Conservation (phyloP, 2,888 invertebrate species). For the Priocnemis perturbator region DNA sequence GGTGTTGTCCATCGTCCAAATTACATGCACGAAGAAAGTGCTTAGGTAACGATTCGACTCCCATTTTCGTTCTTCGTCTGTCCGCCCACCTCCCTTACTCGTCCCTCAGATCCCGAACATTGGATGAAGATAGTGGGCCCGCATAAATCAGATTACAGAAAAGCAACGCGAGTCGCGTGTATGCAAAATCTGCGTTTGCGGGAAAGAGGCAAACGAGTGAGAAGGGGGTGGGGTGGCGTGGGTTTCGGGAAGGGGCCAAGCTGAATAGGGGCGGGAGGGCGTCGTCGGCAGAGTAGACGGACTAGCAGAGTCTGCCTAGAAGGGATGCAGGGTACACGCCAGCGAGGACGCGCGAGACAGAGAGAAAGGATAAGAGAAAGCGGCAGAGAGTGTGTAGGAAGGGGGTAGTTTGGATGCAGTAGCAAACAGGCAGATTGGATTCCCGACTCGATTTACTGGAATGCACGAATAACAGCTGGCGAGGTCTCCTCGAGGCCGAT, state of each 20-base stretch:
- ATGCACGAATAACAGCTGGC: conserved; percentile 69
- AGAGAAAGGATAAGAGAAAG: conserved; percentile 17
- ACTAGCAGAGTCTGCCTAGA: conserved; percentile 14
- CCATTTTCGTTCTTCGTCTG: not conserved
- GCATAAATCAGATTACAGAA: conserved; percentile 47
- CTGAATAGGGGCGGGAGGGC: conserved; percentile 7
- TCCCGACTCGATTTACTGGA: conserved; percentile 70
- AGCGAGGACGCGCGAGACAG: conserved; percentile 1
- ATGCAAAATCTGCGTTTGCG: conserved; percentile 17
- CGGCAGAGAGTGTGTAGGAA: conserved; percentile 26
- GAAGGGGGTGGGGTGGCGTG: not conserved
- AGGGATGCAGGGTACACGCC: not conserved
- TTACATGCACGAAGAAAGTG: not conserved
- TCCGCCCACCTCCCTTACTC: not conserved
- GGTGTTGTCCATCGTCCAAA: not conserved
- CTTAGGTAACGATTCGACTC: not conserved
- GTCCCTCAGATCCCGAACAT: conserved; percentile 8
- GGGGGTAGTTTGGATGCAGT: conserved; percentile 54
- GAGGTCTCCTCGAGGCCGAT: conserved; percentile 58
- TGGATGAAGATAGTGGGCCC: conserved; percentile 1
- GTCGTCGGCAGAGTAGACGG: conserved; percentile 12
- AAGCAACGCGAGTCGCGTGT: conserved; percentile 36
- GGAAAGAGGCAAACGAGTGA: not conserved
- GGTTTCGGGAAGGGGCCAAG: not conserved
- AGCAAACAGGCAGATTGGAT: conserved; percentile 70